Percentiles rank a stretch among this genome's conserved stretches.
Evolutionary conservation across 2,113 vertebrate species (phyloP).

Genomic region (Cricetomys ansorgei): DNA sequence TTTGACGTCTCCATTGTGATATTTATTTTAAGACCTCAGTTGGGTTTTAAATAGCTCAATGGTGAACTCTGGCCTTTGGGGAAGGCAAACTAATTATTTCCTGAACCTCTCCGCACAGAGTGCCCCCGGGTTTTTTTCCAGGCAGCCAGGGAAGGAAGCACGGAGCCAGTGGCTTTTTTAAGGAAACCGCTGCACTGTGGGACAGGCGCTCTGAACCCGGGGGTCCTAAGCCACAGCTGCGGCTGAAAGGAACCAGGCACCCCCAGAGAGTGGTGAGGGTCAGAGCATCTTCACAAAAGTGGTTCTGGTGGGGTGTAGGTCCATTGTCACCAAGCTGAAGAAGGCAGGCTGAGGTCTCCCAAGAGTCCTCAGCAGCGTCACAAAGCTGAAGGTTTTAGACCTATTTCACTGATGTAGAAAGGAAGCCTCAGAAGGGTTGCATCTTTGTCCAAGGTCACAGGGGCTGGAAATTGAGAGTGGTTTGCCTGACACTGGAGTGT

Average conservation of each 20-base stretch:
- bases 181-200: not conserved
- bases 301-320: not conserved
- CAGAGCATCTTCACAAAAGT: not conserved
- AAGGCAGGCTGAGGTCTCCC: not conserved
- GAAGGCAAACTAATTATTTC: constrained; percentile 79
- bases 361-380: not conserved
- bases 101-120: not conserved
- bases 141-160: constrained; percentile 58
- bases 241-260: not conserved
- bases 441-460: not conserved
- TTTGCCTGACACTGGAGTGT: not conserved
- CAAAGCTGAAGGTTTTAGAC: not conserved
- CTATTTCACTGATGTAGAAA: not conserved
- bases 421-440: not conserved
- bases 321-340: not conserved
- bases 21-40: constrained; percentile 79
- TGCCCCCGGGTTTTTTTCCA: constrained; percentile 43
- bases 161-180: not conserved
- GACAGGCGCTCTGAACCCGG: not conserved
- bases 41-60: constrained; percentile 76
- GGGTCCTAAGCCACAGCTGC: not conserved
- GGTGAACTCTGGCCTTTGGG: constrained; percentile 74
- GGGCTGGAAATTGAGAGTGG: not conserved
- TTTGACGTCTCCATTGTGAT: constrained; percentile 74
- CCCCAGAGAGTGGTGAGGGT: not conserved